These are phyloP conservation scores for Peromyscus californicus DNA, from an alignment of 2,113 vertebrate species.

Conservation along the genomic window DNA sequence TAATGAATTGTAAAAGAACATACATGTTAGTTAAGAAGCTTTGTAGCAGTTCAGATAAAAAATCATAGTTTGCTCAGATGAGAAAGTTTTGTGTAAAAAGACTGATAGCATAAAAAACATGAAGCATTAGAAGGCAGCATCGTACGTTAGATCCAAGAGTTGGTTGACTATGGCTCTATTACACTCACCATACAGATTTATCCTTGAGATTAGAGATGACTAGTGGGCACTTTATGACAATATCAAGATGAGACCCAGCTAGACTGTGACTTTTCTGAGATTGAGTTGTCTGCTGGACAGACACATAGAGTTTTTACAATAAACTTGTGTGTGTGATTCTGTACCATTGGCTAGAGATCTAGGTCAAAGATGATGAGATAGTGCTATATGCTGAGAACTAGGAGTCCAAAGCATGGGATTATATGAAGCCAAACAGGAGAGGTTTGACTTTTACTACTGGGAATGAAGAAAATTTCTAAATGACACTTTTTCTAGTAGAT, in stretches of 20 bases:
- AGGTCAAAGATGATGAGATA: not conserved
- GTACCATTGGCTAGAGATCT: not conserved
- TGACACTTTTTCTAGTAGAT: not conserved
- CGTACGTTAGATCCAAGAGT: not conserved
- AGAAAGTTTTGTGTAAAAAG: not conserved
- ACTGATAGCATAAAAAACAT: not conserved
- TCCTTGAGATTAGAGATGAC: not conserved
- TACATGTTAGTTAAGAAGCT: not conserved
- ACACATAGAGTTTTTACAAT: not conserved
- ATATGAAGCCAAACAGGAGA: not conserved
- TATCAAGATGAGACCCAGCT: not conserved
- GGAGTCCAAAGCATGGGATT: not conserved
- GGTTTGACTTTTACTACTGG: not conserved
- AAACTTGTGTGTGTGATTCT: not conserved
- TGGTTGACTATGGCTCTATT: not conserved
- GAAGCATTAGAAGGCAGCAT: not conserved
- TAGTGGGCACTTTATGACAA: not conserved
- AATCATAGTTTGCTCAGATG: not conserved
- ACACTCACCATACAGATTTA: not conserved
- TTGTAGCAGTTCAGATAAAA: not conserved
- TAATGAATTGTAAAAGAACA: not conserved
- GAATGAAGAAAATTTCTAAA: not conserved
- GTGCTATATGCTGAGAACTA: not conserved
- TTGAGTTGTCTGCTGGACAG: not conserved
- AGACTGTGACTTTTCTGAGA: not conserved